Evolutionary conservation across 2,888 invertebrate species (phyloP), one percentile per base, ranked within the genome.

Genomic region (Euplagia quadripunctaria): DNA sequence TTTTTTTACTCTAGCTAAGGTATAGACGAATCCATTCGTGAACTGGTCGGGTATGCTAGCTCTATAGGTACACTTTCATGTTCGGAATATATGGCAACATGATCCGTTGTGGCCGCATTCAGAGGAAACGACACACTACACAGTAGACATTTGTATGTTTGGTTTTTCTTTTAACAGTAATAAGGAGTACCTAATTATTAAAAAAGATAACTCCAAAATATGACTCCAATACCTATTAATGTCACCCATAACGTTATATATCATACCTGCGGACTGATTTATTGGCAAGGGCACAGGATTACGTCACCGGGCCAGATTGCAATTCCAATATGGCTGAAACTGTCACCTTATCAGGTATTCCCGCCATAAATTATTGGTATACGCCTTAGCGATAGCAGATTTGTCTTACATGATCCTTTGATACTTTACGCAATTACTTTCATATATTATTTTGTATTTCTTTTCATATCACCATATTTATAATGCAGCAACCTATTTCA

Each of bases 281-380:
- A 78, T 75, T 64, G 67, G 16, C 52, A 64, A 43, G 52, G 42
- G 51, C 73, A 72, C 61, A 20, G 41, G 73, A 78, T 83, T 80
- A 80, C 75, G 71, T 71, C 74, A 70, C n/a, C 31, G 71, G 65
- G 74, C 73, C 76, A 73, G 66, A 75, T 78, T 79, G 79, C 78
- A 75, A 81, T 83, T 78, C 79, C 81, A 84, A 81, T 83, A 87
- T 79, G 83, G 81, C 75, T 55, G 61, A 64, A 79, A 71, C 74
- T 68, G 58, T 75, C 81, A 64, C 68, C 69, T 71, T 81, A 78
- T 80, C 78, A 83, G 79, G 77, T 85, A 83, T 81, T 84, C 82
- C 80, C 75, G 78, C 79, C 78, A 84, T 88, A 86, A 88, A 86
- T 86, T 87, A 86, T 79, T 78, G 70, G 76, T 67, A 69, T 43